These are phyloP conservation scores for Pseudochromis fuscus DNA, from an alignment of 2,797 vertebrate genomes.

Conservation along the genomic window DNA sequence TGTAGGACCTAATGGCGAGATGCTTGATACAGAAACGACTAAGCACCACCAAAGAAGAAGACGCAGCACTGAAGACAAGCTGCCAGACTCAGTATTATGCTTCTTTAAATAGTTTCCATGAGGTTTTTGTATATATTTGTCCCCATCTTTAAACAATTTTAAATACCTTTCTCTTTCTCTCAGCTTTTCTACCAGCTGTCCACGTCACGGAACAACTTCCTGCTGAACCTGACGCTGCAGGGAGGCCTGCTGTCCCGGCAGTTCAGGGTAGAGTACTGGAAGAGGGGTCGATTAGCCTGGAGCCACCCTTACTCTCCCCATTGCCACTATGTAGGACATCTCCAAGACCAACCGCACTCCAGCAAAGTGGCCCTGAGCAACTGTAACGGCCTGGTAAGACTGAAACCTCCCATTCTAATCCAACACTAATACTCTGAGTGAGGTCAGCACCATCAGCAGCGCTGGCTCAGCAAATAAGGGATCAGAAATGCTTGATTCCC, in stretches of 20 bases:
- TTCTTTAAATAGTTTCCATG: neutral
- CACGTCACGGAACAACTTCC: constrained; percentile 90
- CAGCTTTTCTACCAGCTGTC: constrained; percentile 96
- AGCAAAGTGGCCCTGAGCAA: constrained; percentile 98
- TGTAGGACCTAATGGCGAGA: constrained; percentile 90
- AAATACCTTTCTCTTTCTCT: neutral
- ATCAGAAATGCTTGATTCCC: constrained; percentile 49
- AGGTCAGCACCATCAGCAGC: constrained; percentile 38
- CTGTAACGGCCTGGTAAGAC: constrained; percentile 97
- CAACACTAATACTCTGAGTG: constrained; percentile 25
- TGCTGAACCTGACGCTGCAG: constrained; percentile 95
- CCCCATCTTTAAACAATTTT: rapidly evolving
- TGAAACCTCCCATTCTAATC: constrained; percentile 10
- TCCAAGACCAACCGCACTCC: constrained; percentile 90
- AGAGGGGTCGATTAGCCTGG: constrained; percentile 92
- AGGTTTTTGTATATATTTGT: neutral
- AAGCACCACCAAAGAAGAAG: constrained; percentile 80
- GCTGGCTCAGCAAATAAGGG: constrained; percentile 41
- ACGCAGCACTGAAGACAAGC: constrained; percentile 81
- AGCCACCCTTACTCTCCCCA: constrained; percentile 91
- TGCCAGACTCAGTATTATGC: constrained; percentile 79
- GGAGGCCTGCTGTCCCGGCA: constrained; percentile 91
- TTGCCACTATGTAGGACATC: constrained; percentile 95
- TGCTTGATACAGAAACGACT: constrained; percentile 82
- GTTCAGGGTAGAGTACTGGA: constrained; percentile 98